These are phyloP conservation scores for Amphilophus citrinellus DNA, from an alignment of 2,113 vertebrate genomes.

Conservation along the genomic window DNA sequence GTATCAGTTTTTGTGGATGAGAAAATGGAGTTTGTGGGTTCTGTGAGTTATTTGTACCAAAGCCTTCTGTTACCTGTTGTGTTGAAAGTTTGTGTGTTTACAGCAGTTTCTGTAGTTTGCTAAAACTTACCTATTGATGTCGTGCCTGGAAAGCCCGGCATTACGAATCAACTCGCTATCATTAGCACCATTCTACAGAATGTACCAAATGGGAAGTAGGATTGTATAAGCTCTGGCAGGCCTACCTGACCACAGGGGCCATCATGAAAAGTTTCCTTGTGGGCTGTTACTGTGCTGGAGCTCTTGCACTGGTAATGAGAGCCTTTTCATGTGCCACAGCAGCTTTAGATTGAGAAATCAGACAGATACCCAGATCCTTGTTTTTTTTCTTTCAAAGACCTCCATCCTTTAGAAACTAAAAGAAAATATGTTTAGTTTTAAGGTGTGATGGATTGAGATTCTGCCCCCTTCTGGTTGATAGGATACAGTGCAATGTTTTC, in stretches of 20 bases:
- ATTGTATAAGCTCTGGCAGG: neutral
- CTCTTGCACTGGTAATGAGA: conserved; percentile 24
- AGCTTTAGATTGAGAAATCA: neutral
- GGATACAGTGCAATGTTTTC: neutral
- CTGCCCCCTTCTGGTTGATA: conserved; percentile 44
- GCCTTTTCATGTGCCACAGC: conserved; percentile 13
- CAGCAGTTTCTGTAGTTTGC: neutral
- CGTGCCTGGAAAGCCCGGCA: neutral
- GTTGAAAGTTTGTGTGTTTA: neutral
- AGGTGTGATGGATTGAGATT: too few relatives aligned
- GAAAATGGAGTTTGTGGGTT: neutral
- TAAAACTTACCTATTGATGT: neutral
- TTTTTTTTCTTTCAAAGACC: neutral
- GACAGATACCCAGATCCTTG: neutral
- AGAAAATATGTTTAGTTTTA: neutral
- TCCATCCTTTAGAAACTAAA: neutral
- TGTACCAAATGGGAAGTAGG: neutral
- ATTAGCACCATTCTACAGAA: neutral
- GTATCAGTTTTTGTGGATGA: neutral
- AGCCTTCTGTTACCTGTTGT: neutral
- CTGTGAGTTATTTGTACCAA: neutral
- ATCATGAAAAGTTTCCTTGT: neutral
- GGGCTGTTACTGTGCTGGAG: conserved; percentile 27
- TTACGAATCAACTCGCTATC: neutral
- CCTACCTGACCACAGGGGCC: neutral